phyloP scores from a whole-genome alignment of 2,888 invertebrate genomes.

The Calameuta pallipes region DNA sequence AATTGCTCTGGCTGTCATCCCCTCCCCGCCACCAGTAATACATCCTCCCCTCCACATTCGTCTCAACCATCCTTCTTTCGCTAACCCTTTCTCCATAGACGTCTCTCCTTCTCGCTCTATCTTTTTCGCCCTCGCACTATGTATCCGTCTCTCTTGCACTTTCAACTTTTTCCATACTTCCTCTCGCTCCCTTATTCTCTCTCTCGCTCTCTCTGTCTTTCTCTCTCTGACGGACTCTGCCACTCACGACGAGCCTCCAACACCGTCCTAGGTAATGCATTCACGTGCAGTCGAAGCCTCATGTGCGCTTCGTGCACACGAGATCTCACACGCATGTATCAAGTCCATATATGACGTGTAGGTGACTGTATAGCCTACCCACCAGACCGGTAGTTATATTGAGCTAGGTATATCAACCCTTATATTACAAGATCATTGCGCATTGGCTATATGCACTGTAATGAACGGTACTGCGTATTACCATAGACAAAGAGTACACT shows the following conservation, averaged over 20 bases:
- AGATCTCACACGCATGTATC: not conserved
- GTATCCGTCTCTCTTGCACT: conserved; percentile 15
- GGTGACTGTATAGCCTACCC: not conserved
- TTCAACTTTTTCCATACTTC: conserved; percentile 1
- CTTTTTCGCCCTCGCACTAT: conserved; percentile 14
- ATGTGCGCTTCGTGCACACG: not conserved
- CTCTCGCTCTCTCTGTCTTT: conserved; percentile 4
- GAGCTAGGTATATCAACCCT: not conserved
- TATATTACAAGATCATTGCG: not conserved
- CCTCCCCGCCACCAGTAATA: conserved; percentile 26
- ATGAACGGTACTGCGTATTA: not conserved
- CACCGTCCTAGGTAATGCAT: not conserved
- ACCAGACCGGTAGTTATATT: not conserved
- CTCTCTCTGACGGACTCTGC: not conserved
- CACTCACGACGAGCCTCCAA: conserved; percentile 5
- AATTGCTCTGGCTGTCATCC: conserved; percentile 14
- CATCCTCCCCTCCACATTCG: conserved; percentile 17
- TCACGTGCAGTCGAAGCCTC: conserved; percentile 11
- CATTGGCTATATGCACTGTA: not conserved
- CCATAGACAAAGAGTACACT: not conserved
- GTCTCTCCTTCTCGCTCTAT: not conserved
- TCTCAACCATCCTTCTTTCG: conserved; percentile 11
- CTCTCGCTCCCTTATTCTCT: conserved; percentile 1
- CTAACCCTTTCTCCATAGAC: conserved; percentile 12
- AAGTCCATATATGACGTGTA: not conserved